phyloP scores from a whole-genome alignment of 2,113 vertebrate species.

The Halcyon malimbica region DNA sequence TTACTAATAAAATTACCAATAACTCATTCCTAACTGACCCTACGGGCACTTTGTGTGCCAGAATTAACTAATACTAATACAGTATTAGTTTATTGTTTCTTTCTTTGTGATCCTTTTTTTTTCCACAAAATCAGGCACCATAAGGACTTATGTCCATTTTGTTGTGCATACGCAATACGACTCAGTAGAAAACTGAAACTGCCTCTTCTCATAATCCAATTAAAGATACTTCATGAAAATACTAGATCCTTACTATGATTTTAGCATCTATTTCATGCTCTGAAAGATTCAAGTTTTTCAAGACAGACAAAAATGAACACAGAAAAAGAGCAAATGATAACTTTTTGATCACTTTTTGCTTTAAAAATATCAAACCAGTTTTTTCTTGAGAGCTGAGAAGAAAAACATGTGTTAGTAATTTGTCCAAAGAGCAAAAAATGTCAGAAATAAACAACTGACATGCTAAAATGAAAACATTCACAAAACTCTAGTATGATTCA shows the following conservation, averaged over 20 bases:
- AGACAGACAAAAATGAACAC: neutral
- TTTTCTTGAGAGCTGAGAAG: neutral
- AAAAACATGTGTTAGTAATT: conserved; percentile 6
- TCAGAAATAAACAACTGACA: neutral
- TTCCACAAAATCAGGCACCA: neutral
- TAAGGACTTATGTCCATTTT: neutral
- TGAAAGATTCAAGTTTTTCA: neutral
- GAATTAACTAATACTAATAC: neutral
- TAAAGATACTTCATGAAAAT: neutral
- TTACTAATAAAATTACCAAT: neutral
- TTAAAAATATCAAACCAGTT: neutral
- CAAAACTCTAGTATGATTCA: neutral
- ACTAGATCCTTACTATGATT: neutral
- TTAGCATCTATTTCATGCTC: neutral
- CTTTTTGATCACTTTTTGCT: neutral
- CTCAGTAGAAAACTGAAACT: neutral
- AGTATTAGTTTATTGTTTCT: neutral
- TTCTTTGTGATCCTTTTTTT: neutral
- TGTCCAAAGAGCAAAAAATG: neutral
- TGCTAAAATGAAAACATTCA: conserved; percentile 4
- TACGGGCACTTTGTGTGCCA: neutral
- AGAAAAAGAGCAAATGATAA: neutral
- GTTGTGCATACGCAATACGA: neutral
- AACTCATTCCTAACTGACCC: neutral
- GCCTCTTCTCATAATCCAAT: neutral